A percentile compares a stretch with the other conserved stretches of the same genome.
phyloP scores from a whole-genome alignment of 2,797 vertebrate species.

The Notolabrus celidotus region DNA sequence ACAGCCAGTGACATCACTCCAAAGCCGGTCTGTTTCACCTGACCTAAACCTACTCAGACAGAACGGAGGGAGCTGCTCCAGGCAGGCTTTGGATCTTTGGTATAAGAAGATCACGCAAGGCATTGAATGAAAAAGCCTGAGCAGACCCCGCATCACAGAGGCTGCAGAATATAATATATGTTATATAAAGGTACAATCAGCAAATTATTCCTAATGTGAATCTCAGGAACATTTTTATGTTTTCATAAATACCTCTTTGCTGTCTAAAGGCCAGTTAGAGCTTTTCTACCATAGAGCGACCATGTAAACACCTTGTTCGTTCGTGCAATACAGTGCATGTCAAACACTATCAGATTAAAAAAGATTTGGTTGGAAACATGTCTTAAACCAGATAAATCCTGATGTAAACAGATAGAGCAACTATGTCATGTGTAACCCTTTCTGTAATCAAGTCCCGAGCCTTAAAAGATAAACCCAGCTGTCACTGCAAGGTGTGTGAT shows the following conservation, averaged over 20 bases:
- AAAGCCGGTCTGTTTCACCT: conserved; percentile 46
- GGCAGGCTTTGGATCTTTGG: conserved; percentile 29
- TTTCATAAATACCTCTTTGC: background rate
- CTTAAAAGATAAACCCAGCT: conserved; percentile 45
- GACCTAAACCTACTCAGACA: conserved; percentile 47
- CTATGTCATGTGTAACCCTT: conserved; percentile 21
- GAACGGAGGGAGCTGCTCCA: conserved; percentile 31
- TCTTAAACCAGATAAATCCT: conserved; percentile 20
- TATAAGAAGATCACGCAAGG: conserved; percentile 42
- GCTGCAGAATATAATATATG: background rate
- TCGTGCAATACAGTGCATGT: background rate
- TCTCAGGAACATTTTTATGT: background rate
- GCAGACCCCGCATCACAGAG: conserved; percentile 12
- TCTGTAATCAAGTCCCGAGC: conserved; percentile 37
- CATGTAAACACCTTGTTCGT: background rate
- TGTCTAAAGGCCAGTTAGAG: background rate
- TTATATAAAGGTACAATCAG: conserved; percentile 30
- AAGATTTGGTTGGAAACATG: background rate
- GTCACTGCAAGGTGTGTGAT: conserved; percentile 54
- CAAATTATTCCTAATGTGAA: conserved; percentile 8
- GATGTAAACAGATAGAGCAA: conserved; percentile 35
- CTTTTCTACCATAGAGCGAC: background rate
- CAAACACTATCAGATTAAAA: conserved; percentile 6
- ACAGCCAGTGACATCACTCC: conserved; percentile 67
- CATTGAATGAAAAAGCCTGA: conserved; percentile 28